Percentiles rank a stretch among this genome's conserved stretches.
These are phyloP conservation scores for Mormyrops boulengeri DNA, from an alignment of 2,797 vertebrate species.

Conservation along the genomic window DNA sequence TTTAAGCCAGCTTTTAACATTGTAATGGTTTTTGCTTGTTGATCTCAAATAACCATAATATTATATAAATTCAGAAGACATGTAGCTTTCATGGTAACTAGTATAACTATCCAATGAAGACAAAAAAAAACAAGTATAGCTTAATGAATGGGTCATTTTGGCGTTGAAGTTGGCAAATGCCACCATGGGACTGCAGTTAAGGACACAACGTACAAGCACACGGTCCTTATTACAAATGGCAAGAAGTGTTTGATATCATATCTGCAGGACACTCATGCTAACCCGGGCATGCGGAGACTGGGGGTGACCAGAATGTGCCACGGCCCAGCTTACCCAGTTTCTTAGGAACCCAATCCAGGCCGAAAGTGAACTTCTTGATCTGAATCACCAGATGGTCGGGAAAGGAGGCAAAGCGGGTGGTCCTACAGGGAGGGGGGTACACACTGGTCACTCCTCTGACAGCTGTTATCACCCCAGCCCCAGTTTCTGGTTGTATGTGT, in stretches of 20 bases:
- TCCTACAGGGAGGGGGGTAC: constrained; percentile 62
- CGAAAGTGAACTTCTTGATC: constrained; percentile 99
- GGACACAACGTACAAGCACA: background rate
- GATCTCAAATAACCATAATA: background rate
- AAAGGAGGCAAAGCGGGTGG: constrained; percentile 95
- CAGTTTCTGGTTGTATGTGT: background rate
- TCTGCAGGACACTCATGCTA: background rate
- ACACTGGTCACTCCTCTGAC: background rate
- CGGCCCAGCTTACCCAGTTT: constrained; percentile 78
- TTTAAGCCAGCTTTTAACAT: background rate
- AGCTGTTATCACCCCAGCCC: background rate
- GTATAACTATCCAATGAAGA: background rate
- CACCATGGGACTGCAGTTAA: background rate
- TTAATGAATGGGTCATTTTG: background rate
- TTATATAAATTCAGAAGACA: background rate
- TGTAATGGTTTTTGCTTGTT: background rate
- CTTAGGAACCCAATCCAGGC: constrained; percentile 97
- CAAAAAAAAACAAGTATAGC: background rate
- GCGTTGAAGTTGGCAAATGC: background rate
- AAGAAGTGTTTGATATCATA: background rate
- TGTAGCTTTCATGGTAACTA: background rate
- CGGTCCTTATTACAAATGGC: background rate
- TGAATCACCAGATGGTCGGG: constrained; percentile 97
- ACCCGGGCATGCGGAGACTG: background rate
- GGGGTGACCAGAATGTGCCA: background rate